These are phyloP conservation scores for Volucella inflata DNA, from an alignment of 2,888 invertebrate species.

Conservation along the genomic window DNA sequence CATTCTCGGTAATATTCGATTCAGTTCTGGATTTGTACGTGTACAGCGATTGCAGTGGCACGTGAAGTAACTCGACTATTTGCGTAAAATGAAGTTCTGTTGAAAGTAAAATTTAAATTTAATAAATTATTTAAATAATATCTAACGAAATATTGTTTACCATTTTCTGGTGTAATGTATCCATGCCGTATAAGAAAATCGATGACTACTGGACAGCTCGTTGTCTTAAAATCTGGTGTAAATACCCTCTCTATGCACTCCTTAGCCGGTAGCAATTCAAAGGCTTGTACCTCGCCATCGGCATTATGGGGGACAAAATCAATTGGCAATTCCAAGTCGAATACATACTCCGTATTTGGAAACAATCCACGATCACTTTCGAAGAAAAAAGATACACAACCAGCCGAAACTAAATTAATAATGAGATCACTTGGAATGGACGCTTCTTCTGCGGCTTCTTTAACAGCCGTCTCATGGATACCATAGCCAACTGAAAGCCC, in stretches of 20 bases:
- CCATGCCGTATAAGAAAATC: conserved; percentile 97
- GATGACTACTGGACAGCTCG: conserved; percentile 94
- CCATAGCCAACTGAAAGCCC: conserved; percentile 95
- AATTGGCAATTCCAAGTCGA: conserved; percentile 94
- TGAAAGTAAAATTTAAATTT: conserved; percentile 82
- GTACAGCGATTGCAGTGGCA: conserved; percentile 93
- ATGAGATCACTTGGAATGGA: conserved; percentile 92
- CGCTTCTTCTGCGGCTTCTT: conserved; percentile 97
- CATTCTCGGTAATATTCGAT: conserved; percentile 77
- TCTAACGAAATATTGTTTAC: conserved; percentile 84
- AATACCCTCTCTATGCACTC: conserved; percentile 93
- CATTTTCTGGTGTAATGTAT: conserved; percentile 94
- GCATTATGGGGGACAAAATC: conserved; percentile 96
- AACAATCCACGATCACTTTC: conserved; percentile 96
- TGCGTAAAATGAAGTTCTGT: conserved; percentile 92
- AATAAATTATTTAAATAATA: background rate
- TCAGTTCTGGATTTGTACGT: conserved; percentile 83
- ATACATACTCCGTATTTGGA: conserved; percentile 97
- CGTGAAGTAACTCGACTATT: conserved; percentile 93
- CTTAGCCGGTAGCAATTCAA: conserved; percentile 92
- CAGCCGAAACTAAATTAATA: conserved; percentile 84
- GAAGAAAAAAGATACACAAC: conserved; percentile 88
- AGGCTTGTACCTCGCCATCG: conserved; percentile 97
- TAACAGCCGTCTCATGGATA: conserved; percentile 94
- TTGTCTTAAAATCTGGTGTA: conserved; percentile 95